Evolutionary conservation across 2,888 invertebrate species (phyloP), one percentile per base, ranked within the genome.

Genomic region (Anodontia alba): DNA sequence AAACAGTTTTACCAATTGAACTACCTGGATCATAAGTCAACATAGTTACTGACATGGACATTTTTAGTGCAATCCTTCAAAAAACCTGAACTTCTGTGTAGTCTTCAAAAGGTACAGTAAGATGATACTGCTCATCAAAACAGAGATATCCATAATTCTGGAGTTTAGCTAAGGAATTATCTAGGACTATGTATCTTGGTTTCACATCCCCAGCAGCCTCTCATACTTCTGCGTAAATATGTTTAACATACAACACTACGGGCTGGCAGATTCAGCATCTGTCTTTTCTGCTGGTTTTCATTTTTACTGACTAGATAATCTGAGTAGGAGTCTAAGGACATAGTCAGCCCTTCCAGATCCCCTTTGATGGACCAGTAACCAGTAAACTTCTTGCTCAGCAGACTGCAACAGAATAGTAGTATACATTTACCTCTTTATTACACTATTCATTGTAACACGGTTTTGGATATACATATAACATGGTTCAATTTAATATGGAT

Each of bases 121-220:
- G 31, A 67, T 80, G 80, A 29, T 73, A 43, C 20, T 72, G 23
- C 69, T 80, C 73, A 68, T 80, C 43, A 73, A 76, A 80, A 23
- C 26, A 74, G 3, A 81, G 42, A 51, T 72, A 68, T 7, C 43
- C 33, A 54, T 79, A 76, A 38, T 76, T 70, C 2, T 78, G 69
- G 17, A 67, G 29, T 73, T 76, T 77, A 3, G 1, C 42, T n/a
- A 83, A 15, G 31, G 78, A 70, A 46, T 79, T 73, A 57, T 83
- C 82, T 23, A 79, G 26, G 17, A 54, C 43, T n/a, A 26, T 38
- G 51, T 76, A 79, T 57, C 69, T 57, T 66, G 70, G 38, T 67
- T 76, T 73, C 10, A 81, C 66, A 3, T 33, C 51, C 29, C 29
- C 80, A 43, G 42, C 8, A 20, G 69, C 23, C 15, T 69, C 42